These are phyloP conservation scores for Neoscelio sp. DNA, from an alignment of 2,888 invertebrate species.

Conservation along the genomic window DNA sequence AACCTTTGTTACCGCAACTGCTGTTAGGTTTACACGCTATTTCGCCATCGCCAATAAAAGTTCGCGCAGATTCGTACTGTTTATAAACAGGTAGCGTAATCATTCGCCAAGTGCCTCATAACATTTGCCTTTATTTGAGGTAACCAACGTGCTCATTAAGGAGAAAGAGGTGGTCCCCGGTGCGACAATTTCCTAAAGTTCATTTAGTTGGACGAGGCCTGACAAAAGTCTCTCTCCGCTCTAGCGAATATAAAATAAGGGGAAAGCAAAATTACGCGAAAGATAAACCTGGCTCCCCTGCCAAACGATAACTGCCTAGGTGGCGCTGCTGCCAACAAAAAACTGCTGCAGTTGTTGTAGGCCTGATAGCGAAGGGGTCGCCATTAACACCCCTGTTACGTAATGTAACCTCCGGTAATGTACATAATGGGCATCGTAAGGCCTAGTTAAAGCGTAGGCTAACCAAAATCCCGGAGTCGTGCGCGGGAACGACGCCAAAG, in stretches of 20 bases:
- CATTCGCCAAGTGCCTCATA: constrained; percentile 39
- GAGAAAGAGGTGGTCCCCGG: constrained; percentile 1
- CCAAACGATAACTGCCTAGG: constrained; percentile 79
- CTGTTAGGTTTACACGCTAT: constrained; percentile 30
- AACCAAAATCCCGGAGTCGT: constrained; percentile 55
- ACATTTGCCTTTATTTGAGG: constrained; percentile 45
- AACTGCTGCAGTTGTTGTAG: constrained; percentile 42
- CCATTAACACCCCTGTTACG: constrained; percentile 54
- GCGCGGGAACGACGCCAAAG: constrained; percentile 63
- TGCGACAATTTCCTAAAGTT: constrained; percentile 45
- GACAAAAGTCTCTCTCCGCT: neutral
- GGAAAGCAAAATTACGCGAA: constrained; percentile 46
- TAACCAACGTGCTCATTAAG: constrained; percentile 26
- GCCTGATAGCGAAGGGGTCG: constrained; percentile 31
- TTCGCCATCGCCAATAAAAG: constrained; percentile 39
- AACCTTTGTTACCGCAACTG: neutral
- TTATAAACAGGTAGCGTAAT: constrained; percentile 52
- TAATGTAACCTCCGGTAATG: constrained; percentile 47
- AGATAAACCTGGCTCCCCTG: constrained; percentile 73
- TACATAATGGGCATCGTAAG: constrained; percentile 66
- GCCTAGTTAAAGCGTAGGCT: constrained; percentile 64
- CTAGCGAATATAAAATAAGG: constrained; percentile 39
- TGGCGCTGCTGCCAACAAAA: constrained; percentile 53
- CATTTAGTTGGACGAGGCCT: constrained; percentile 14
- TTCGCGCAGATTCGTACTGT: constrained; percentile 22